phyloP scores from a whole-genome alignment of 2,113 vertebrate genomes.

The Pampusana beccarii region DNA sequence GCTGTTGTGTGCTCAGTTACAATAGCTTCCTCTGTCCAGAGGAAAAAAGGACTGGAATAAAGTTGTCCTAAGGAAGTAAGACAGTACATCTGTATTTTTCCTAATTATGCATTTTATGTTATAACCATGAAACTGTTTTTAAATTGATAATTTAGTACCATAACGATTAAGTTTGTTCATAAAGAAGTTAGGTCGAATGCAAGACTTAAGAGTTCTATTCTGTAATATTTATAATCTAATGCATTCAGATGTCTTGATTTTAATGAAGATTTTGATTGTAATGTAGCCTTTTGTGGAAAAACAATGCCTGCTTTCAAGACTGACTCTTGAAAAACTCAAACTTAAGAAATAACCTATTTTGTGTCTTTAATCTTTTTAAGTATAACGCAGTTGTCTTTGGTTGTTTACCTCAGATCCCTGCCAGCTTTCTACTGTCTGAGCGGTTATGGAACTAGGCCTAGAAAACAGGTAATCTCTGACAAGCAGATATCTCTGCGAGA shows the following conservation, averaged over 20 bases:
- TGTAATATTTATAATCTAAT: not conserved
- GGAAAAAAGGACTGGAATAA: constrained; percentile 46
- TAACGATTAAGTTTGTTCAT: not conserved
- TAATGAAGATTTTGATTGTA: not conserved
- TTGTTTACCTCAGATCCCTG: not conserved
- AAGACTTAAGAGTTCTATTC: not conserved
- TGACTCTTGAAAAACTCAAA: not conserved
- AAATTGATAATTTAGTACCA: not conserved
- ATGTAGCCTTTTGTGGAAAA: not conserved
- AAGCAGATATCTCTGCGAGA: not conserved
- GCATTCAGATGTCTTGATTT: not conserved
- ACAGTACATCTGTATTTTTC: constrained; percentile 45
- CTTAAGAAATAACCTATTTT: not conserved
- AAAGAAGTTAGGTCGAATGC: not conserved
- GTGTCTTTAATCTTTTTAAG: not conserved
- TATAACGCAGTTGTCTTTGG: not conserved
- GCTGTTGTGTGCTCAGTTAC: constrained; percentile 52
- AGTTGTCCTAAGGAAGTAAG: constrained; percentile 39
- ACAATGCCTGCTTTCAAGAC: not conserved
- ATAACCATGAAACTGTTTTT: not conserved
- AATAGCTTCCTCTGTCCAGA: constrained; percentile 61
- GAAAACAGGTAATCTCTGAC: not conserved
- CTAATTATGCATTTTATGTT: constrained; percentile 30
- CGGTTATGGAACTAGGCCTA: not conserved
- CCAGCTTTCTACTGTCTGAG: not conserved